phyloP scores from a whole-genome alignment of 1,140 invertebrate species.

The Cyclina sinensis region DNA sequence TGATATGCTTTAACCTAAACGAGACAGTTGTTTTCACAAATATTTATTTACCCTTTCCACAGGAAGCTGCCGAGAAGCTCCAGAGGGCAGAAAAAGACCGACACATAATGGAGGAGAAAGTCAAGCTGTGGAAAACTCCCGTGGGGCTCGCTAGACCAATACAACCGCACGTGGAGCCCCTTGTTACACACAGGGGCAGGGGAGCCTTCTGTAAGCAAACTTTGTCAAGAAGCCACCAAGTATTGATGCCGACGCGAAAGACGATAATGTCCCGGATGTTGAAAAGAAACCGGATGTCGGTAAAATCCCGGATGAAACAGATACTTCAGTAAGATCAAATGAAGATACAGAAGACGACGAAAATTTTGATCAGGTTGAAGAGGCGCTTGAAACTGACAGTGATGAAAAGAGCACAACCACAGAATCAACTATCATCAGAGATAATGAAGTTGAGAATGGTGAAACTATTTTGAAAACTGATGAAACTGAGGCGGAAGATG shows the following conservation, averaged over 20 bases:
- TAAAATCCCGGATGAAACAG: background rate
- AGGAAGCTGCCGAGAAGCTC: slow-evolving; percentile 65
- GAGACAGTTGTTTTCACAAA: too few relatives aligned
- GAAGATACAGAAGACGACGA: background rate
- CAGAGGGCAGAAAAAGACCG: slow-evolving; percentile 61
- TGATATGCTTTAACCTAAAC: too few relatives aligned
- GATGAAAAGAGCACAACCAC: background rate
- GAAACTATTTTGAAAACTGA: background rate
- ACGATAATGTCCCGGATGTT: background rate
- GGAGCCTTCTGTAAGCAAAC: slow-evolving; percentile 61
- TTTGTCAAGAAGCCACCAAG: slow-evolving; percentile 37
- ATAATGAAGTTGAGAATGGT: background rate
- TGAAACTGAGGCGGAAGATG: background rate
- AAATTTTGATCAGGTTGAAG: background rate
- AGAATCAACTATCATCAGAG: background rate
- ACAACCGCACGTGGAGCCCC: slow-evolving; percentile 35
- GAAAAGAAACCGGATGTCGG: background rate
- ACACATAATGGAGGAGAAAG: slow-evolving; percentile 63
- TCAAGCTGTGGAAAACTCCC: slow-evolving; percentile 58
- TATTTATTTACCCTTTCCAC: too few relatives aligned
- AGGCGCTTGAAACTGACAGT: background rate
- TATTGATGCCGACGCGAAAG: background rate
- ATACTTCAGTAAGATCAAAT: background rate
- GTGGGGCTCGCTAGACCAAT: slow-evolving; percentile 58
- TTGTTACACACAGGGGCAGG: slow-evolving; percentile 45